Evolutionary conservation across 1,140 invertebrate genomes (phyloP), one percentile per base, ranked within the genome.

Genomic region (Amphibalanus amphitrite): DNA sequence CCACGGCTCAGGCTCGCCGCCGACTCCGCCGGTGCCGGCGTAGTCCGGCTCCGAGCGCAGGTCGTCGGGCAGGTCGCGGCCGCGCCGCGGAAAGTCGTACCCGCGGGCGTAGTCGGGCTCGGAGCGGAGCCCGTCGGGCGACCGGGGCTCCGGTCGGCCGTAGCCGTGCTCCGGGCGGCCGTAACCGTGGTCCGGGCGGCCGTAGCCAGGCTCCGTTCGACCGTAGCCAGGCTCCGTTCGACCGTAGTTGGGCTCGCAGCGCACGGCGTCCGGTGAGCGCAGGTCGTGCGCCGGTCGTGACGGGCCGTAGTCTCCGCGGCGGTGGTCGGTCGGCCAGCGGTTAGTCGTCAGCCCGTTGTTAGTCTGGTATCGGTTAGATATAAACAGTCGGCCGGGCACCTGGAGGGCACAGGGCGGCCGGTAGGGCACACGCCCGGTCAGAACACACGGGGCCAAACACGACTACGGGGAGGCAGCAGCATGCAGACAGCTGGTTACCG

Each of bases 21-120:
- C 47, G 47, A 8, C 13, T 8, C 47, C 47, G 17, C 20, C 10
- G 47, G 10, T 20, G 47, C 47, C 13, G 17, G 13, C 20, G 47
- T 59, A 59, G 47, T 59, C 47, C 47, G 47, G 47, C 47, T 59
- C 47, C 47, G 47, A 59, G 47, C 47, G 47, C 47, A 59, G 47
- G 47, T 59, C 47, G 17, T 59, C 47, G 6, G 47, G 47, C 47
- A 59, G 47, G 13, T 59, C 47, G 47, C 20, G 47, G 47, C 47
- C 47, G 47, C 47, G 47, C 6, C 47, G 47, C 47, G 47, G 47
- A 1, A 23, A 23, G 47, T 23, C 47, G 47, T 59, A 59, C 10
- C 47, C 47, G 47, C 47, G 47, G 47, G 13, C 20, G 47, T 59
- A 59, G 47, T 59, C 47, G 13, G 47, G 47, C 47, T 59, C 47